Evolutionary conservation across 2,797 vertebrate species (phyloP).

Genomic region (Anguilla anguilla): DNA sequence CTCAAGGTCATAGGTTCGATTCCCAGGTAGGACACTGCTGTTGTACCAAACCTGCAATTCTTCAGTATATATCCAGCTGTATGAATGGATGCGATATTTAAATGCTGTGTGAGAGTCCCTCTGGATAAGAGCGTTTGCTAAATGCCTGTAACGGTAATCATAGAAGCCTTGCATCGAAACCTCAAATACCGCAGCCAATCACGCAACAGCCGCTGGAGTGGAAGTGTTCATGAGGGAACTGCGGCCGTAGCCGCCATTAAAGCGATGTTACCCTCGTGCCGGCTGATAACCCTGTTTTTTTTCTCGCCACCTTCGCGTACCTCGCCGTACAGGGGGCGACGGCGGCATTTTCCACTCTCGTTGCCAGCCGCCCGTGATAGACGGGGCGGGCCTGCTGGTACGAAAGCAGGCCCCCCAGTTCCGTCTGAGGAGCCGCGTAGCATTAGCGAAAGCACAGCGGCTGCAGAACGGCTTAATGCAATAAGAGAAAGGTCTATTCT

Average conservation of each 20-base stretch:
- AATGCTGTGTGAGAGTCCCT: too few species aligned
- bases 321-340: background rate
- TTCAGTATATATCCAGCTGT: too few species aligned
- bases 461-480: conserved; percentile 35
- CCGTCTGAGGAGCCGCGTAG: conserved; percentile 28
- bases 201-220: background rate
- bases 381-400: background rate
- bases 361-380: background rate
- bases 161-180: background rate
- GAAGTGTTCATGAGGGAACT: background rate
- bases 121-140: background rate
- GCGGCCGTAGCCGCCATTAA: background rate
- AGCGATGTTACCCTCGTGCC: background rate
- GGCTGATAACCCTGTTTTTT: background rate
- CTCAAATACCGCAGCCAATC: background rate
- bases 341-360: background rate
- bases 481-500: conserved; percentile 52
- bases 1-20: too few species aligned
- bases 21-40: too few species aligned
- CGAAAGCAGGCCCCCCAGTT: conserved; percentile 35
- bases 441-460: conserved; percentile 35
- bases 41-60: too few species aligned
- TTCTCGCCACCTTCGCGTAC: background rate
- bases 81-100: too few species aligned
- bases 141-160: too few species aligned